phyloP scores from a whole-genome alignment of 2,888 invertebrate species.

The Ferrisia virgata region DNA sequence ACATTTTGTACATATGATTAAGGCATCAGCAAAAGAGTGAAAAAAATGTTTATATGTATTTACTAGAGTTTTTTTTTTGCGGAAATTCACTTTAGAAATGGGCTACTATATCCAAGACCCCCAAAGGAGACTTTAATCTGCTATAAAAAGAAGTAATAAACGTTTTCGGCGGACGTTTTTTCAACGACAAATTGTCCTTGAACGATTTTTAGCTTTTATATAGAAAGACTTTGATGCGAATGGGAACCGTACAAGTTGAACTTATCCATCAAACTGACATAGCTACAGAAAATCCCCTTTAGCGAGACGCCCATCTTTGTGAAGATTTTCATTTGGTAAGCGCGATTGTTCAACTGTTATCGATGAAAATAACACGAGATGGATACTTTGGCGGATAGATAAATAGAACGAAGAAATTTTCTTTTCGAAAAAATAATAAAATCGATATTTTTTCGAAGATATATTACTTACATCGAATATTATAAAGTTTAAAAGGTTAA shows the following conservation, averaged over 20 bases:
- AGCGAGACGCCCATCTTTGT: background rate
- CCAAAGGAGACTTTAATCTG: background rate
- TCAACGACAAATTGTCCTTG: constrained; percentile 13
- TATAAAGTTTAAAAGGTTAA: background rate
- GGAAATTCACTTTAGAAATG: background rate
- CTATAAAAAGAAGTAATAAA: background rate
- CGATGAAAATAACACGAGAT: background rate
- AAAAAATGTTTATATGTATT: background rate
- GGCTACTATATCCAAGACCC: background rate
- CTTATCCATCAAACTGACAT: background rate
- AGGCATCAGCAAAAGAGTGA: too few relatives aligned
- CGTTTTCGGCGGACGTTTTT: background rate
- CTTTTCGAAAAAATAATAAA: background rate
- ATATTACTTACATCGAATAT: background rate
- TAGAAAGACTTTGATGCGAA: background rate
- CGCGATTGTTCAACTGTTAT: background rate
- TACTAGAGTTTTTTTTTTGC: background rate
- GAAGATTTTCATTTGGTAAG: background rate
- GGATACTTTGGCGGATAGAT: background rate
- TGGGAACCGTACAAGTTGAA: background rate
- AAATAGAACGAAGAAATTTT: background rate
- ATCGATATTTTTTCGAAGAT: background rate
- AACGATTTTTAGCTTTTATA: constrained; percentile 12
- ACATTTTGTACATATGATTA: background rate
- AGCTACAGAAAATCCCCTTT: background rate